Conservation (phyloP, 2,113 vertebrate genomes). For the Stercorarius parasiticus region DNA sequence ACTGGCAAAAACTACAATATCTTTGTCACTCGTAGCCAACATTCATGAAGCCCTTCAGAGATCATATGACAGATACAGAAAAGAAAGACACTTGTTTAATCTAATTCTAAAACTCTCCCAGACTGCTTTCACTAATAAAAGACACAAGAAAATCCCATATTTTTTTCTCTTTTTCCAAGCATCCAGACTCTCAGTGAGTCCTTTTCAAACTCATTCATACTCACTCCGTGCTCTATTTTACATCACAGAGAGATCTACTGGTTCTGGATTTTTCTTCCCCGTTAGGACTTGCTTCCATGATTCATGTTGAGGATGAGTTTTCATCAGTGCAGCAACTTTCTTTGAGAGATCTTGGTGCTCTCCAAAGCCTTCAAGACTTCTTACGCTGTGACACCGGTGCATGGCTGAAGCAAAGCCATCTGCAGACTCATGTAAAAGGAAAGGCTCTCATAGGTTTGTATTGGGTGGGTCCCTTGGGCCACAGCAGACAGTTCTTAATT, state of each 20-base stretch:
- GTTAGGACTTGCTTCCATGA: neutral
- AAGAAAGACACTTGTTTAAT: neutral
- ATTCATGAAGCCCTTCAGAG: neutral
- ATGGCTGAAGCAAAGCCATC: neutral
- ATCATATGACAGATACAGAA: neutral
- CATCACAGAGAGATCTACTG: neutral
- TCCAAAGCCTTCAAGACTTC: neutral
- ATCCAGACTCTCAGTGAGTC: neutral
- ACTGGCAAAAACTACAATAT: neutral
- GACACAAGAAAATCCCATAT: neutral
- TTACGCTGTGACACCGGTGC: neutral
- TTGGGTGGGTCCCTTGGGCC: neutral
- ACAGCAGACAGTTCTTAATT: neutral
- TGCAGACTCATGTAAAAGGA: neutral
- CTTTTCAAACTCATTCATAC: neutral
- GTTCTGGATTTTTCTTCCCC: neutral
- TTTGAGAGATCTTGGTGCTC: neutral
- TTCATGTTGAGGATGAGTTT: neutral
- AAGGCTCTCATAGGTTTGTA: neutral
- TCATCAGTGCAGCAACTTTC: neutral
- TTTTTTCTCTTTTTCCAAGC: neutral
- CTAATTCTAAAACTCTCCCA: neutral
- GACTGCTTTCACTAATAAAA: neutral
- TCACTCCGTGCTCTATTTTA: neutral
- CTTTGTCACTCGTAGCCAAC: neutral